A percentile compares a stretch with the other conserved stretches of the same genome.
Conservation (phyloP, 1,140 invertebrate genomes). For the Triops longicaudatus region DNA sequence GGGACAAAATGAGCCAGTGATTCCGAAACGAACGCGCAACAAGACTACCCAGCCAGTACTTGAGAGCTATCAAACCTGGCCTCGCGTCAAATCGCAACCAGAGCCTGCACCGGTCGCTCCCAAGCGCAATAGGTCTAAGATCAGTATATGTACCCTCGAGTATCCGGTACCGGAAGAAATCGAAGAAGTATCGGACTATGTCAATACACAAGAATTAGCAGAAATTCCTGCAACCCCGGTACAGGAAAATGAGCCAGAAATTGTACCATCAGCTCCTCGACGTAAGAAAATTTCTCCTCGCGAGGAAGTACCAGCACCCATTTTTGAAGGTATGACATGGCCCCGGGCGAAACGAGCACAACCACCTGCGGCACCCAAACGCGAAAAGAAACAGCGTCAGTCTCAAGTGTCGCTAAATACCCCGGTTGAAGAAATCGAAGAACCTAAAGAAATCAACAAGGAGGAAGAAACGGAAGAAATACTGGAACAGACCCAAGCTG, state of each 20-base stretch:
- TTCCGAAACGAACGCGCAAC: not conserved
- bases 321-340: not conserved
- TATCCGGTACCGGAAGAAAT: constrained; percentile 8
- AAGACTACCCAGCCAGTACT: not conserved
- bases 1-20: not conserved
- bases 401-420: not conserved
- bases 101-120: constrained; percentile 16
- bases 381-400: constrained; percentile 33
- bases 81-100: not conserved
- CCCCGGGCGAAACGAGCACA: constrained; percentile 28
- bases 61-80: constrained; percentile 25
- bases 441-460: not conserved
- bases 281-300: not conserved
- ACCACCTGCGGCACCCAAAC: constrained; percentile 37
- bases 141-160: not conserved
- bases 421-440: not conserved
- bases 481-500: not conserved
- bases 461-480: not conserved
- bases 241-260: not conserved
- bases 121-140: constrained; percentile 19
- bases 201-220: not conserved
- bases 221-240: not conserved
- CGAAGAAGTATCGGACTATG: constrained; percentile 12
- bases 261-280: constrained; percentile 1
- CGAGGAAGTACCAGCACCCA: not conserved